Conservation (phyloP, 2,888 invertebrate genomes). For the Ophonus ardosiacus region DNA sequence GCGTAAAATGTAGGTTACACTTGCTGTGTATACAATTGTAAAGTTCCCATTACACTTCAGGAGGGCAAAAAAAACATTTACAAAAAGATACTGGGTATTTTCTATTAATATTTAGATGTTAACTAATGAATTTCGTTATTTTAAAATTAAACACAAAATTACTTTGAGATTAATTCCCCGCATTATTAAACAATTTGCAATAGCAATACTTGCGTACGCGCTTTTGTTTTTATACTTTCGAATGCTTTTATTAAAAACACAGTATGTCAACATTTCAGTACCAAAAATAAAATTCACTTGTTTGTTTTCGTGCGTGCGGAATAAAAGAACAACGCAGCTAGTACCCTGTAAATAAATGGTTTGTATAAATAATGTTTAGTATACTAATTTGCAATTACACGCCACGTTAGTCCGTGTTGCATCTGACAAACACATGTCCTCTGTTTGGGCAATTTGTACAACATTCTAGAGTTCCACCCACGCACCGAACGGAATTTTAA, state of each 20-base stretch:
- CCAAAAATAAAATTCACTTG: neutral
- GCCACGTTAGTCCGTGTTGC: conserved; percentile 43
- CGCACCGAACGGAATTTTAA: conserved; percentile 29
- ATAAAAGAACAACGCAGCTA: conserved; percentile 16
- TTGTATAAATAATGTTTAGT: conserved; percentile 45
- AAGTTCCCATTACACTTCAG: no score
- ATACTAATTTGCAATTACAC: conserved; percentile 52
- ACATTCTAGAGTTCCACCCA: conserved; percentile 8
- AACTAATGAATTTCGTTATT: no score
- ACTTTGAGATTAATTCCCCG: no score
- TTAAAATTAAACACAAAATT: no score
- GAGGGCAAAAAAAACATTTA: no score
- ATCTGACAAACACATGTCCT: conserved; percentile 53
- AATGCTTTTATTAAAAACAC: neutral
- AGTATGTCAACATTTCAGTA: neutral
- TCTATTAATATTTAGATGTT: no score
- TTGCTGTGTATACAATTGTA: no score
- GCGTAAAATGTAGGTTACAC: no score
- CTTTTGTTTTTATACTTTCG: neutral
- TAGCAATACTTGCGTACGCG: neutral
- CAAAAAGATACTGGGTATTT: no score
- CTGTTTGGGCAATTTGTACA: conserved; percentile 40
- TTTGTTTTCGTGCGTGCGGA: conserved; percentile 28
- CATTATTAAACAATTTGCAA: no score
- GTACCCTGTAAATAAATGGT: conserved; percentile 17